phyloP scores from a whole-genome alignment of 2,797 vertebrate species.

The Peromyscus attwateri region DNA sequence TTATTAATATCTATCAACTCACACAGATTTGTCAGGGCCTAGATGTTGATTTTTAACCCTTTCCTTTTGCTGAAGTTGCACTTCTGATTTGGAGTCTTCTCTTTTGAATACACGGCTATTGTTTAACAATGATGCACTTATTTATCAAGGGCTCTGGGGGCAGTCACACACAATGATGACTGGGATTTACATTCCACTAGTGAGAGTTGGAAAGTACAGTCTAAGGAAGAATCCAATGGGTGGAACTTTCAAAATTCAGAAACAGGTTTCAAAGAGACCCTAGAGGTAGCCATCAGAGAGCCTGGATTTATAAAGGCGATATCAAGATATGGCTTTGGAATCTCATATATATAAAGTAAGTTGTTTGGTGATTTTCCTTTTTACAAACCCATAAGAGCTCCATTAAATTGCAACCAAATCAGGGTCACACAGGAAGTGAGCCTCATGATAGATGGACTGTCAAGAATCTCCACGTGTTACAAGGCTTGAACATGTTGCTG shows the following conservation, averaged over 20 bases:
- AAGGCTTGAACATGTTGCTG: background rate
- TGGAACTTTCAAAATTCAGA: conserved; percentile 57
- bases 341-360: background rate
- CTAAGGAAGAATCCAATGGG: conserved; percentile 50
- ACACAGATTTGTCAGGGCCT: background rate
- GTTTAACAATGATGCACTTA: conserved; percentile 40
- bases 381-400: background rate
- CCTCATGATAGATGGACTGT: background rate
- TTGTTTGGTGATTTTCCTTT: conserved; percentile 16
- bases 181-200: conserved; percentile 37
- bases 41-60: background rate
- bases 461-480: background rate
- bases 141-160: conserved; percentile 20
- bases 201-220: conserved; percentile 17
- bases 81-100: conserved; percentile 29
- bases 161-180: conserved; percentile 20
- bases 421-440: background rate
- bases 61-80: conserved; percentile 43
- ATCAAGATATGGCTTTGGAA: conserved; percentile 31
- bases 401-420: background rate
- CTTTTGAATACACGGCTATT: conserved; percentile 64
- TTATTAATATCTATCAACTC: background rate
- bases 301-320: conserved; percentile 32
- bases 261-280: conserved; percentile 57
- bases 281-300: background rate